These are phyloP conservation scores for Andrena cerasifolii DNA, from an alignment of 1,140 invertebrate genomes.

Conservation along the genomic window DNA sequence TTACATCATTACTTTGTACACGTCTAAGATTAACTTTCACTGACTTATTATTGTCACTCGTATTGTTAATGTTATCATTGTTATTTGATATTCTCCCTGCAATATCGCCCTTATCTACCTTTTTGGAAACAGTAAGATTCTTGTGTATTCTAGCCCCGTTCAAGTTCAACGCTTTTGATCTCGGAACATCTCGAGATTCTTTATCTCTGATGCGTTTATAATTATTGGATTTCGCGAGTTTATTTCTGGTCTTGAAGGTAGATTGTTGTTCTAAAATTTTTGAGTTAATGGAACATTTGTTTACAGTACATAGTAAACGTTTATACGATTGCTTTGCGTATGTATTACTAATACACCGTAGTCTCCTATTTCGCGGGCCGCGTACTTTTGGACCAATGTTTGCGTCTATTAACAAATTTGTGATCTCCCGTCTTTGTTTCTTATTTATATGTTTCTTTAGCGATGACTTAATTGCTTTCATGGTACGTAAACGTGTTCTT, in stretches of 20 bases:
- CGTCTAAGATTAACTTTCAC: neutral
- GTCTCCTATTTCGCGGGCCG: conserved; percentile 66
- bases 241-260: conserved; percentile 21
- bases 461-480: conserved; percentile 27
- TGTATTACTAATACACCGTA: conserved; percentile 54
- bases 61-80: neutral
- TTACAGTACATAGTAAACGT: conserved; percentile 13
- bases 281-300: conserved; percentile 10
- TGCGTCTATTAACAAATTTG: conserved; percentile 75
- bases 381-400: conserved; percentile 70
- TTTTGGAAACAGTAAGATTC: conserved; percentile 23
- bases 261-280: conserved; percentile 6
- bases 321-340: conserved; percentile 20
- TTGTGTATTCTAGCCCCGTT: conserved; percentile 1
- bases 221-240: conserved; percentile 29
- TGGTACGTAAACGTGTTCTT: conserved; percentile 40
- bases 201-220: conserved; percentile 32
- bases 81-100: neutral
- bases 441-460: conserved; percentile 62
- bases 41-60: neutral
- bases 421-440: conserved; percentile 72
- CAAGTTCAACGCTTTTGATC: conserved; percentile 24
- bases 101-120: neutral
- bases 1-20: neutral
- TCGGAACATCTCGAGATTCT: neutral